A percentile compares a stretch with the other conserved stretches of the same genome.
Conservation (phyloP, 2,113 vertebrate species). For the Tyto alba region DNA sequence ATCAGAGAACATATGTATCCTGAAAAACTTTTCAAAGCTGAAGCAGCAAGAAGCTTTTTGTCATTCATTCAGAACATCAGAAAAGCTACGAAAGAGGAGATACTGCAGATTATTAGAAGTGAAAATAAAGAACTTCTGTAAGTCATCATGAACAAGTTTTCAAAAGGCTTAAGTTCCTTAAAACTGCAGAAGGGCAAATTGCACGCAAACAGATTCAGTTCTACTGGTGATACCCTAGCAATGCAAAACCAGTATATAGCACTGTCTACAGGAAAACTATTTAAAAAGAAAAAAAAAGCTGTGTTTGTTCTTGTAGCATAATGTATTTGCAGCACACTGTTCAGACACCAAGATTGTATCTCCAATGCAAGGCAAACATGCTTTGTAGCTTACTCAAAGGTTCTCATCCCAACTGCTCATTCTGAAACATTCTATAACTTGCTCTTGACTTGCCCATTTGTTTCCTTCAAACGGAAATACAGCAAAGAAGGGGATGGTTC, state of each 20-base stretch:
- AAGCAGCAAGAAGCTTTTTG: constrained; percentile 85
- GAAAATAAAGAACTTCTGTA: constrained; percentile 88
- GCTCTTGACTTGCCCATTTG: not conserved
- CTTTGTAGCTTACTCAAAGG: not conserved
- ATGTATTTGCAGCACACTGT: not conserved
- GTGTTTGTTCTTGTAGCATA: not conserved
- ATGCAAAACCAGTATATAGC: not conserved
- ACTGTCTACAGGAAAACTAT: not conserved
- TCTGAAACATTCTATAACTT: not conserved
- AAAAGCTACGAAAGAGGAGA: constrained; percentile 84
- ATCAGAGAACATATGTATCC: constrained; percentile 81
- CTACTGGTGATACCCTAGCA: not conserved
- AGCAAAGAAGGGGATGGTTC: not conserved
- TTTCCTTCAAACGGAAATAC: not conserved
- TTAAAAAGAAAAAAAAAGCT: not conserved
- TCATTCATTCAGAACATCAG: constrained; percentile 85
- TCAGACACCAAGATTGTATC: not conserved
- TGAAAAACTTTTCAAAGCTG: constrained; percentile 80
- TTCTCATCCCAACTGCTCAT: not conserved
- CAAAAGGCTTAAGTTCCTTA: not conserved
- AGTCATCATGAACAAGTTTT: constrained; percentile 43
- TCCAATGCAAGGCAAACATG: not conserved
- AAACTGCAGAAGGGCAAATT: not conserved
- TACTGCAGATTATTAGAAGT: constrained; percentile 82
- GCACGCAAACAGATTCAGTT: not conserved